Evolutionary conservation across 1,140 invertebrate genomes (phyloP), one percentile per base, ranked within the genome.

Genomic region (Drosophila eugracilis): DNA sequence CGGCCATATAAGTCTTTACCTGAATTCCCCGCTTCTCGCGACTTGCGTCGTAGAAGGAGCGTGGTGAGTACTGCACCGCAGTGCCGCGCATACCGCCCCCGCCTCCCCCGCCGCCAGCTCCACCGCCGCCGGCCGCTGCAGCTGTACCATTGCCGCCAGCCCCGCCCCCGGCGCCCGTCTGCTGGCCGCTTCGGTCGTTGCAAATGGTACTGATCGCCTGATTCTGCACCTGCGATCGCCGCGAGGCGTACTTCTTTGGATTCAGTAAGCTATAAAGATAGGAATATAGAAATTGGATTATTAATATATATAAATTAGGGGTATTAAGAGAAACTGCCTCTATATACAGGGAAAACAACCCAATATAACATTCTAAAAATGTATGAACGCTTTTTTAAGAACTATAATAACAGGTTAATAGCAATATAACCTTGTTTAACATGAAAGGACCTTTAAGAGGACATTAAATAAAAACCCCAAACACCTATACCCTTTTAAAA

Each of bases 1-100:
- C 97, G 93, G 98, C 97, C 94, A 97, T 97, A 94, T 98, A 98
- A 90, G 98, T 97, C 94, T 98, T 98, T 92, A 98, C 97, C 94
- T 97, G 96, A 93, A 95, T 96, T 91, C 95, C 86, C 62, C 89
- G 78, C 70, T 91, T 91, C 70, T 91, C 86, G 92, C 93, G 92
- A 78, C 50, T 78, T 58, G 83, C 62, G 76, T 93, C 92, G 85
- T 92, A 92, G 86, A 91, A 92, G 77, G 75, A 80, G 59, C 86
- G 89, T 50, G 80, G 90, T 90, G 78, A 92, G 92, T 78, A 93
- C 92, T 67, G 92, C 92, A 59, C 92, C 89, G 75, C 91, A 89
- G 60, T 92, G 91, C 85, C 85, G 21, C 85, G 84, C 58, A 89
- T 88, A 55, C 73, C 77, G 42, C 83, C 73, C 3, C 57, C 58